Evolutionary conservation across 2,113 vertebrate genomes (phyloP).

Genomic region (Bungarus multicinctus): DNA sequence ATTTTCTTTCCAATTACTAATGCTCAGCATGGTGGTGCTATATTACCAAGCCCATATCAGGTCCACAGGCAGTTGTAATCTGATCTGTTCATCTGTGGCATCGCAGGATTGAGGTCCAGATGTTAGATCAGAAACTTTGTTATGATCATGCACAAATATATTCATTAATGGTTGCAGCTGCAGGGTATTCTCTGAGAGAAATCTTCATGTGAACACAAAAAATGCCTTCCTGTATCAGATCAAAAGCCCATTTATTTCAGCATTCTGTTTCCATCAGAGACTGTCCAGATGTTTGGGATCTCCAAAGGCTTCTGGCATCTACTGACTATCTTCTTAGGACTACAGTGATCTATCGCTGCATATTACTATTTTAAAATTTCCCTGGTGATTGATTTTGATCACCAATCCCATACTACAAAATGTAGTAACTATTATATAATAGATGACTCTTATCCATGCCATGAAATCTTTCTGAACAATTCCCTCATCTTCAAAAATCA

Average conservation of each 20-base stretch:
- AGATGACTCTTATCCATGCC: not conserved
- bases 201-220: not conserved
- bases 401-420: not conserved
- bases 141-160: not conserved
- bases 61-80: not conserved
- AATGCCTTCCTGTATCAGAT: not conserved
- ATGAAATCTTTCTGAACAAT: not conserved
- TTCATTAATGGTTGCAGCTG: not conserved
- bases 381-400: not conserved
- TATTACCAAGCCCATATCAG: not conserved
- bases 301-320: not conserved
- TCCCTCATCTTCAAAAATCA: not conserved
- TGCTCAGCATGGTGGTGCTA: not conserved
- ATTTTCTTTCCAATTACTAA: not conserved
- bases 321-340: not conserved
- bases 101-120: not conserved
- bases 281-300: not conserved
- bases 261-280: slow-evolving; percentile 1
- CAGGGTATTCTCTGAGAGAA: not conserved
- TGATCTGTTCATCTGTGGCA: not conserved
- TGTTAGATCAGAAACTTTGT: not conserved
- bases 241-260: slow-evolving; percentile 7
- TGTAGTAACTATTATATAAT: not conserved
- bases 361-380: not conserved
- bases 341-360: not conserved